phyloP scores from a whole-genome alignment of 2,113 vertebrate genomes.

The Prionailurus viverrinus region DNA sequence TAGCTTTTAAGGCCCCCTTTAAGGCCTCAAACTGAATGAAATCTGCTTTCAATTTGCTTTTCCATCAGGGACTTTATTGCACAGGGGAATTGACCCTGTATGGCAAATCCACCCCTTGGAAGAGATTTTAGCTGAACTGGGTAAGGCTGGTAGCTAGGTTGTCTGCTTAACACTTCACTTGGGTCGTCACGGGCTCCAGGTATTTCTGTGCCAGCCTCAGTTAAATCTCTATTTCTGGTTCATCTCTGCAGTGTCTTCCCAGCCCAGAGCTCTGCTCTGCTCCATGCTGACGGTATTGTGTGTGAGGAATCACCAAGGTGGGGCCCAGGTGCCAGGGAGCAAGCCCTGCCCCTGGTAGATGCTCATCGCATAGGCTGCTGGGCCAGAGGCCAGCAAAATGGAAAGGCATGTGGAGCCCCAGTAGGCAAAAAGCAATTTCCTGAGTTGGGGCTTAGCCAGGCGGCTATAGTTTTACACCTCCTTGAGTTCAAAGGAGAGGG shows the following conservation, averaged over 20 bases:
- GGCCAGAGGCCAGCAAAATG: background rate
- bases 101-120: background rate
- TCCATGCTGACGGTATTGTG: background rate
- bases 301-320: background rate
- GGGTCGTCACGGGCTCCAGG: background rate
- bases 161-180: background rate
- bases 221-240: background rate
- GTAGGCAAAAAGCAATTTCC: conserved; percentile 60
- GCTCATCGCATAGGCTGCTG: background rate
- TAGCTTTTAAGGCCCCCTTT: background rate
- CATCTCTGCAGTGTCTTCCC: background rate
- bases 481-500: background rate
- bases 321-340: background rate
- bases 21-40: background rate
- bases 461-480: background rate
- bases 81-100: background rate
- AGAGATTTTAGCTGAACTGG: background rate
- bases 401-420: background rate
- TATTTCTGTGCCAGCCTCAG: background rate
- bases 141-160: conserved; percentile 3
- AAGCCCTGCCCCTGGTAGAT: background rate
- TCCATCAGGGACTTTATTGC: background rate
- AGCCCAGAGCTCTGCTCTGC: background rate
- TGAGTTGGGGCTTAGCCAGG: background rate
- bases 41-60: conserved; percentile 58